Conservation (phyloP, 1,140 invertebrate genomes). For the Rhyzopertha dominica region DNA sequence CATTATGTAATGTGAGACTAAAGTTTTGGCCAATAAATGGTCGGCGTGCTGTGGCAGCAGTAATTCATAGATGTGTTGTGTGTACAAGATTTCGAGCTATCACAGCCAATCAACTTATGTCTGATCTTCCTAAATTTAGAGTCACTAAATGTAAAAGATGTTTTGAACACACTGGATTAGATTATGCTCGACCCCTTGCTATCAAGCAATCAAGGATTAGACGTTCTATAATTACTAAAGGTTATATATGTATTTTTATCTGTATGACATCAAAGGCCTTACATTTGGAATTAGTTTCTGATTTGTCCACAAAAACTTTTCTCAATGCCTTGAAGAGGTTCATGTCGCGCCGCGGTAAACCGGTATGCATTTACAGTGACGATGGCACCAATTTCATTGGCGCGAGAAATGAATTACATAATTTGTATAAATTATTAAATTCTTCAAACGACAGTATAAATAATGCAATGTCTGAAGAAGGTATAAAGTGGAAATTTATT, state of each 20-base stretch:
- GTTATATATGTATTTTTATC: conserved; percentile 13
- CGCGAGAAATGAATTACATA: conserved; percentile 11
- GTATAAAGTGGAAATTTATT: conserved; percentile 26
- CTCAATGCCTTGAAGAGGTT: conserved; percentile 13
- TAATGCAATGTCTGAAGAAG: not conserved
- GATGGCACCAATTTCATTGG: conserved; percentile 20
- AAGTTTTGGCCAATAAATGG: conserved; percentile 19
- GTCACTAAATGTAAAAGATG: conserved; percentile 22
- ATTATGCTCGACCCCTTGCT: conserved; percentile 37
- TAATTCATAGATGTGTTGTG: too few relatives aligned
- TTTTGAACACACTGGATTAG: conserved; percentile 33
- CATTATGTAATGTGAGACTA: conserved; percentile 1
- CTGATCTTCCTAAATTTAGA: conserved; percentile 30
- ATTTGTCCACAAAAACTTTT: conserved; percentile 14
- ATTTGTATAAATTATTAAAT: conserved; percentile 13
- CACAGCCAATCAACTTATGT: too few relatives aligned
- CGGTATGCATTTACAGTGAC: conserved; percentile 14
- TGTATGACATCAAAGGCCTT: conserved; percentile 19
- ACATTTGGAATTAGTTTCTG: conserved; percentile 13
- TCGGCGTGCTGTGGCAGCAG: too few relatives aligned
- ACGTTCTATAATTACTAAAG: conserved; percentile 1
- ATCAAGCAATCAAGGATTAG: conserved; percentile 5
- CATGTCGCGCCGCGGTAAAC: conserved; percentile 11
- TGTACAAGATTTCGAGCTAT: too few relatives aligned
- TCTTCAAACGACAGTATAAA: not conserved